These are phyloP conservation scores for Pterophyllum scalare DNA, from an alignment of 2,113 vertebrate species.

Conservation along the genomic window DNA sequence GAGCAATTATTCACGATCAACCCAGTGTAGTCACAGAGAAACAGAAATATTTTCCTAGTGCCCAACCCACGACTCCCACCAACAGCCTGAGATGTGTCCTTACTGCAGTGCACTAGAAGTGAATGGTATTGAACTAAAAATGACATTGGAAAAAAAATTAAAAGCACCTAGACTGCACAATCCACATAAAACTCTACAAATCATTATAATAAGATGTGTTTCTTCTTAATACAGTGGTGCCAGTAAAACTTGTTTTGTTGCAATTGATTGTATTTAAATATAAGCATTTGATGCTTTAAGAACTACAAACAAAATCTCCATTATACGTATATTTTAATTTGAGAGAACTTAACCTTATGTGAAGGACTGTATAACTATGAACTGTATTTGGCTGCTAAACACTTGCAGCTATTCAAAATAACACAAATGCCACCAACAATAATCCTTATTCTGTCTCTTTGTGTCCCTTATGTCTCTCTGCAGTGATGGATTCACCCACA, in stretches of 20 bases:
- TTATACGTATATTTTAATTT: neutral
- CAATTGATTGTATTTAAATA: neutral
- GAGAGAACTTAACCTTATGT: neutral
- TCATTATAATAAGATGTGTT: neutral
- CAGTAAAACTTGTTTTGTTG: neutral
- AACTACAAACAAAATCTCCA: neutral
- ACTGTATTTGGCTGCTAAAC: neutral
- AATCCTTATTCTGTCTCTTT: neutral
- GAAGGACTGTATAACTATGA: neutral
- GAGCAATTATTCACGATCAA: neutral
- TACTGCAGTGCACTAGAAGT: neutral
- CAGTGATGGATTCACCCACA: constrained; percentile 79
- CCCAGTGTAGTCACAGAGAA: neutral
- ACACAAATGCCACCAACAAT: neutral
- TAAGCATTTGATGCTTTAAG: neutral
- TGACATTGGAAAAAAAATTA: neutral
- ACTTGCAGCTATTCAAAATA: neutral
- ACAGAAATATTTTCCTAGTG: neutral
- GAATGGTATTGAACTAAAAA: neutral
- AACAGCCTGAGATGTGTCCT: neutral
- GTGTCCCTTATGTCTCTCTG: constrained; percentile 1
- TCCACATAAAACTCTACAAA: neutral
- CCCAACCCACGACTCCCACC: neutral
- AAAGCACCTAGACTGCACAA: neutral
- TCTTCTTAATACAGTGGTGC: neutral